A percentile compares a stretch with the other conserved stretches of the same genome.
phyloP scores from a whole-genome alignment of 2,888 invertebrate genomes.

The Sphecodes monilicornis region DNA sequence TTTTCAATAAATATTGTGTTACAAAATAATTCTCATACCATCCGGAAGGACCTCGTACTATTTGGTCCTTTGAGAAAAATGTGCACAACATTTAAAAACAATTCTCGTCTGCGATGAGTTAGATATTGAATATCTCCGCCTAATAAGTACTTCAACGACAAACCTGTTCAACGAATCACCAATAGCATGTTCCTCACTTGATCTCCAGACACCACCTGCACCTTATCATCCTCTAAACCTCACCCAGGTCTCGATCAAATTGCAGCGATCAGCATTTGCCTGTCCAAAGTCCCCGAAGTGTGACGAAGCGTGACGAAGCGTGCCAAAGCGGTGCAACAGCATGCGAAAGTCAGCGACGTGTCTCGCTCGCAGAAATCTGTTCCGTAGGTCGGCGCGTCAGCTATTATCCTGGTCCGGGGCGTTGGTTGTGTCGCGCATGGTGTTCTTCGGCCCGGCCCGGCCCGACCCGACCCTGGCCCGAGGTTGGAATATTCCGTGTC shows the following conservation, averaged over 20 bases:
- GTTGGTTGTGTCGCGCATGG: not conserved
- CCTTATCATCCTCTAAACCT: not conserved
- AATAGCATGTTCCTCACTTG: not conserved
- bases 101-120: not conserved
- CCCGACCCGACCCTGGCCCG: not conserved
- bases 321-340: not conserved
- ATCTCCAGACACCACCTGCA: not conserved
- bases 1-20: no score
- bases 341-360: not conserved
- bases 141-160: not conserved
- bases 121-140: not conserved
- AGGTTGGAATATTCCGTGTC: slow-evolving; percentile 23
- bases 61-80: no score
- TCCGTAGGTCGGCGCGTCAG: not conserved
- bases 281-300: not conserved
- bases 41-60: not conserved
- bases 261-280: not conserved
- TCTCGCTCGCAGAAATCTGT: not conserved
- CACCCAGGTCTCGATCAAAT: not conserved
- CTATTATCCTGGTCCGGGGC: not conserved
- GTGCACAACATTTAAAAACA: not conserved
- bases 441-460: slow-evolving; percentile 20
- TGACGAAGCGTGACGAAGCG: not conserved
- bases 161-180: not conserved
- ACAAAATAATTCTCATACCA: no score